A percentile compares a stretch with the other conserved stretches of the same genome.
Evolutionary conservation across 2,113 vertebrate species (phyloP).

Genomic region (Hyperoodon ampullatus): DNA sequence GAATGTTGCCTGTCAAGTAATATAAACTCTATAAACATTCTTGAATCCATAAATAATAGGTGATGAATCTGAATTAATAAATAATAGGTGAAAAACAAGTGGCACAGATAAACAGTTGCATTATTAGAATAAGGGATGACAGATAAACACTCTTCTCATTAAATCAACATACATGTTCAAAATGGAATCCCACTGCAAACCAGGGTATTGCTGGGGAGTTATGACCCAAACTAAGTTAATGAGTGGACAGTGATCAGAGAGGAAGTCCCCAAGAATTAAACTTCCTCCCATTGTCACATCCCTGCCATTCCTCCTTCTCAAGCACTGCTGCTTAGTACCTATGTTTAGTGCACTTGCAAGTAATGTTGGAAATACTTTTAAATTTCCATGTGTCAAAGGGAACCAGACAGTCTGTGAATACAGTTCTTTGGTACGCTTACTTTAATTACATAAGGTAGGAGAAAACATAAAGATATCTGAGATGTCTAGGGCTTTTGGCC

Average conservation of each 20-base stretch:
- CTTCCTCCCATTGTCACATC: neutral
- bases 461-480: neutral
- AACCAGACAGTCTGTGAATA: neutral
- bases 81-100: neutral
- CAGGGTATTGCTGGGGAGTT: neutral
- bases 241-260: neutral
- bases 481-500: neutral
- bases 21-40: constrained; percentile 7
- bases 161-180: neutral
- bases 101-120: neutral
- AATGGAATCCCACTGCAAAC: neutral
- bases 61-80: neutral
- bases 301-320: neutral
- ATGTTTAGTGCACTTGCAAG: neutral
- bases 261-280: neutral
- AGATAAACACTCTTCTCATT: constrained; percentile 35
- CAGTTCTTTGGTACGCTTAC: neutral
- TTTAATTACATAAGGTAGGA: constrained; percentile 38
- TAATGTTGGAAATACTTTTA: neutral
- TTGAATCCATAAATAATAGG: constrained; percentile 47
- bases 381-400: neutral
- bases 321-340: neutral
- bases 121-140: constrained; percentile 29
- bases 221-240: neutral
- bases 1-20: constrained; percentile 25